Evolutionary conservation across 2,888 invertebrate genomes (phyloP).

Genomic region (Tenthredo distinguenda): DNA sequence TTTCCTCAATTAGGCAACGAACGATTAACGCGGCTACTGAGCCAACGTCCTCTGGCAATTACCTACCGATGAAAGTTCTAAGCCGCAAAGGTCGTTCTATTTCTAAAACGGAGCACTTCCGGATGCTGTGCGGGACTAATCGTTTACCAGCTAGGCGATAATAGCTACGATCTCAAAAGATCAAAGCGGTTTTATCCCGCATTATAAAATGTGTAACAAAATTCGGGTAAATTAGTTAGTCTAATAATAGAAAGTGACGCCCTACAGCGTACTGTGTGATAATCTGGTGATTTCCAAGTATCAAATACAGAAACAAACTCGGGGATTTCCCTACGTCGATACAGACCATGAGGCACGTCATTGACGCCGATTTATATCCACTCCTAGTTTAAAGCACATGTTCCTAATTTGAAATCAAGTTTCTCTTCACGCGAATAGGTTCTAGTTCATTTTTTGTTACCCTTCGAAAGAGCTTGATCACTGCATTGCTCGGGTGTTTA

Average conservation of each 20-base stretch:
- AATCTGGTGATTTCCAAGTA: neutral
- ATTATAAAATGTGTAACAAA: neutral
- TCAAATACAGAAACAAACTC: neutral
- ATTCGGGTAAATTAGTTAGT: neutral
- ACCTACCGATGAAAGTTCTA: neutral
- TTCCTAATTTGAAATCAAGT: neutral
- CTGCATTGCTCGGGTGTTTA: neutral
- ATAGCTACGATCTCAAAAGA: neutral
- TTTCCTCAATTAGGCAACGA: neutral
- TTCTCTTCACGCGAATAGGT: neutral
- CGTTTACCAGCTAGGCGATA: neutral
- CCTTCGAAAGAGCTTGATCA: neutral
- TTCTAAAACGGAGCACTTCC: slow-evolving; percentile 39
- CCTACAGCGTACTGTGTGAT: neutral
- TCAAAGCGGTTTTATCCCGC: neutral
- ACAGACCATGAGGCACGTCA: neutral
- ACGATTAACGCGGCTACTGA: neutral
- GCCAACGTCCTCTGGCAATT: slow-evolving; percentile 2
- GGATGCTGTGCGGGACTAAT: slow-evolving; percentile 31
- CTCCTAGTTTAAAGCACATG: too few species aligned
- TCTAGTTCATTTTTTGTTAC: neutral
- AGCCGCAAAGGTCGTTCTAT: slow-evolving; percentile 49
- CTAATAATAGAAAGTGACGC: neutral
- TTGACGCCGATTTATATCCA: too few species aligned
- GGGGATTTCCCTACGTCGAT: neutral